Evolutionary conservation across 2,113 vertebrate species (phyloP).

Genomic region (Heterotilapia buettikoferi): DNA sequence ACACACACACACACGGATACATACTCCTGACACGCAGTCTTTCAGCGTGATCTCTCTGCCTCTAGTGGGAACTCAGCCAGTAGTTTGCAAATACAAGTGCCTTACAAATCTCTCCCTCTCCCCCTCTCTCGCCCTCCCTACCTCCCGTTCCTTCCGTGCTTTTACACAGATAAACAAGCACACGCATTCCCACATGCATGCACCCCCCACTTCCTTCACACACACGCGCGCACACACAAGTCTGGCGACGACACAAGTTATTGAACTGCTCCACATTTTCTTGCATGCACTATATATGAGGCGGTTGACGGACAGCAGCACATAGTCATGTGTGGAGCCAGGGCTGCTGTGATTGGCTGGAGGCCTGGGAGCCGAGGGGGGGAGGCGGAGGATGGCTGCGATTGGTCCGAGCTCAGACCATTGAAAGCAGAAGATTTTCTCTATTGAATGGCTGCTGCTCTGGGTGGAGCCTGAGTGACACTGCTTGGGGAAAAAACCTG

Average conservation of each 20-base stretch:
- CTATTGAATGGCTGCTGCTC: constrained; percentile 73
- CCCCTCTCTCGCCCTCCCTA: background rate
- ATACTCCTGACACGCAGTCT: constrained; percentile 21
- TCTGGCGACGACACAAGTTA: constrained; percentile 69
- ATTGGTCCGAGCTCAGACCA: constrained; percentile 80
- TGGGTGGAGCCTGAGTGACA: constrained; percentile 73
- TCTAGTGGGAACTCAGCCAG: constrained; percentile 59
- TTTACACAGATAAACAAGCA: constrained; percentile 49
- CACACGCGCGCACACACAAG: background rate
- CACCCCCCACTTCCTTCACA: background rate
- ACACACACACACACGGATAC: background rate
- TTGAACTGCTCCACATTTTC: constrained; percentile 82
- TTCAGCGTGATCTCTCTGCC: constrained; percentile 38
- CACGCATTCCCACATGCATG: constrained; percentile 30
- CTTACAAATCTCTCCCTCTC: constrained; percentile 42
- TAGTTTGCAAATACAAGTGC: constrained; percentile 61
- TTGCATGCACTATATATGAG: constrained; percentile 92
- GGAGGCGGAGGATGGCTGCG: constrained; percentile 55
- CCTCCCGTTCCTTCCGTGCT: constrained; percentile 8
- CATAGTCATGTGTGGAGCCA: constrained; percentile 80
- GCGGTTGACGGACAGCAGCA: constrained; percentile 86
- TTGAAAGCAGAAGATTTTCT: constrained; percentile 79
- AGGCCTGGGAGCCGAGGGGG: constrained; percentile 61
- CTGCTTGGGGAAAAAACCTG: constrained; percentile 14
- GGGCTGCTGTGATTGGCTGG: constrained; percentile 75